Base-by-base conservation (phyloP, 2,888 invertebrate genomes). In the Cryptocephalus moraei region DNA sequence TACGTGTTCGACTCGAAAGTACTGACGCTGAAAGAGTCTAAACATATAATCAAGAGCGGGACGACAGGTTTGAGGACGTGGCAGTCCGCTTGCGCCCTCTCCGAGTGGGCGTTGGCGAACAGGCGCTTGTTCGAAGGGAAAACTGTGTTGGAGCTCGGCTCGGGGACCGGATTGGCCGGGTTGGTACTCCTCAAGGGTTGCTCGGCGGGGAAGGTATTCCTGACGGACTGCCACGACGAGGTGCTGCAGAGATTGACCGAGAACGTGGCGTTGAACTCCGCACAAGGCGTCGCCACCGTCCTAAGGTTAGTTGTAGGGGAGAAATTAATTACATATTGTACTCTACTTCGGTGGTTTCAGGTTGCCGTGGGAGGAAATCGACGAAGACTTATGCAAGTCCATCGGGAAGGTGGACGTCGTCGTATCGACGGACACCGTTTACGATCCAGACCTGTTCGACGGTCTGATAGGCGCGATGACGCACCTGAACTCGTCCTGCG, bases 51-150 rank as follows among this genome's bases (percentile, higher is more conserved):
- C 54, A 77, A 82, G 1, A 76, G 83, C 66, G 88, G 88, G 32
- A 88, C 89, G 13, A 90, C 89, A 11, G 89, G 89, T 31, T 72
- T 89, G 56, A 80, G 79, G 56, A 84, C 81, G 58, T 89, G 88
- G 88, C 83, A 86, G 81, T 89, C 86, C 34, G 80, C 84, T 0
- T 60, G 82, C 45, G 80, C 79, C 45, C 67, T 90, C 44, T 76
- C 84, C 33, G 83, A 88, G 64, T 90, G 85, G 82, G 76, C 80
- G 38, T 54, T 82, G 9, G 64, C 70, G 46, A 78, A 87, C 60
- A 66, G 68, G 57, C 55, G 72, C 8, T 41, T 69, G 22, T 73
- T 87, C 39, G 45, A 58, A 8, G 66, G 71, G 9, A 84, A 82
- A 68, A 71, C 65, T 40, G 62, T 89, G 4, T 58, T 89, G 6